Conservation (phyloP, 2,888 invertebrate genomes). For the Agapetus fuscipes region DNA sequence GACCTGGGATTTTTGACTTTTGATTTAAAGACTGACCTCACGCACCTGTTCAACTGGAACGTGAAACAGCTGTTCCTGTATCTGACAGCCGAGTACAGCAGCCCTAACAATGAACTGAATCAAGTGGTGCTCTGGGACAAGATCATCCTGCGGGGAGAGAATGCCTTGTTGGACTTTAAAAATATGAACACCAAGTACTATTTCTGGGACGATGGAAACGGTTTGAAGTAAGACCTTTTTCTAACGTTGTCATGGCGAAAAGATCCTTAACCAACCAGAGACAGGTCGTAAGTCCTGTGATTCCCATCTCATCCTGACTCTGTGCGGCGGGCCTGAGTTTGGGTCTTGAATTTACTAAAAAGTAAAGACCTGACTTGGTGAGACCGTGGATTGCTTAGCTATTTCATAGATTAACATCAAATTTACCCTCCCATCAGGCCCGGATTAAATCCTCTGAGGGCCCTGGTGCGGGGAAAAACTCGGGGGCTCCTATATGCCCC, state of each 20-base stretch:
- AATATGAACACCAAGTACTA: conserved; percentile 97
- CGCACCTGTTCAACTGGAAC: conserved; percentile 96
- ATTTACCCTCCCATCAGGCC: neutral
- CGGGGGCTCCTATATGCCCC: too few relatives aligned
- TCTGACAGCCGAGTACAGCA: conserved; percentile 91
- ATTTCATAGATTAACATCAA: too few relatives aligned
- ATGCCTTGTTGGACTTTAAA: conserved; percentile 85
- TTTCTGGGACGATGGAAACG: conserved; percentile 99
- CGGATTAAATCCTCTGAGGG: too few relatives aligned
- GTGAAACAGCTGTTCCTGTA: conserved; percentile 97
- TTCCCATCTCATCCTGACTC: too few relatives aligned
- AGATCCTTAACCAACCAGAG: too few relatives aligned
- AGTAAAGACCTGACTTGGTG: too few relatives aligned
- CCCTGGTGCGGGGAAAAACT: neutral
- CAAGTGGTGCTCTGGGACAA: conserved; percentile 99
- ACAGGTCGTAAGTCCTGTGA: too few relatives aligned
- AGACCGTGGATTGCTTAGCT: too few relatives aligned
- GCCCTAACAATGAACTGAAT: conserved; percentile 76
- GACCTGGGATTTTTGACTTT: conserved; percentile 94
- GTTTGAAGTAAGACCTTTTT: conserved; percentile 63
- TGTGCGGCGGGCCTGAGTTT: too few relatives aligned
- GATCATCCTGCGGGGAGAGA: conserved; percentile 89
- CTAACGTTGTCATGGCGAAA: too few relatives aligned
- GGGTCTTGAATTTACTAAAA: too few relatives aligned
- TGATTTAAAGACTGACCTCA: conserved; percentile 86